A percentile compares a stretch with the other conserved stretches of the same genome.
phyloP scores from a whole-genome alignment of 2,888 invertebrate species.

The Pandemis heparana region DNA sequence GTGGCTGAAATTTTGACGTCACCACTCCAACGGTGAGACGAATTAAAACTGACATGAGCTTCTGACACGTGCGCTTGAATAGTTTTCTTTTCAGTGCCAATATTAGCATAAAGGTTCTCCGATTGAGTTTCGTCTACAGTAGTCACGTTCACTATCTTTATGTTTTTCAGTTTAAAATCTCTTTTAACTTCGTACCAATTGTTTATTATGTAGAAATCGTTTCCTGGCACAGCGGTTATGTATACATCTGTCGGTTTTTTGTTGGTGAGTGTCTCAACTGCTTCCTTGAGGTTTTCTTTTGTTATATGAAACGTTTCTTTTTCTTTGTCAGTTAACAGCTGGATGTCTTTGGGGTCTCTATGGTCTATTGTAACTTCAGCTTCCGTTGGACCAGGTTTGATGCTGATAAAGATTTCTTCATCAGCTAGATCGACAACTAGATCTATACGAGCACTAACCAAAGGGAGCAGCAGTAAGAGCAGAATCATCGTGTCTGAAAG shows the following conservation, averaged over 20 bases:
- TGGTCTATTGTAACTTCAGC: not conserved
- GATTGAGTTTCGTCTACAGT: not conserved
- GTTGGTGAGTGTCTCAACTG: not conserved
- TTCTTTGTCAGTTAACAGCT: not conserved
- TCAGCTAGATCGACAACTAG: no score
- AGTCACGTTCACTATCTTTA: constrained; percentile 13
- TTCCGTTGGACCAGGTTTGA: not conserved
- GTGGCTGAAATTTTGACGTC: not conserved
- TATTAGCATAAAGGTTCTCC: not conserved
- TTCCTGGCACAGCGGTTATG: not conserved
- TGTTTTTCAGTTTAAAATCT: constrained; percentile 12
- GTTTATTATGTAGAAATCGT: not conserved
- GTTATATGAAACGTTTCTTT: not conserved
- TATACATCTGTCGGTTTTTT: not conserved
- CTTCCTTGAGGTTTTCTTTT: not conserved
- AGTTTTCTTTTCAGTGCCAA: not conserved
- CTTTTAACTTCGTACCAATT: constrained; percentile 28
- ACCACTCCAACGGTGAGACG: not conserved
- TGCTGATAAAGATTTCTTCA: not conserved
- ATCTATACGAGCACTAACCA: not conserved
- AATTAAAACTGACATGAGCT: not conserved
- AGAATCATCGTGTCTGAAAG: no score
- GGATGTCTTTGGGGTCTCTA: not conserved
- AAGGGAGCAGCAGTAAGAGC: not conserved
- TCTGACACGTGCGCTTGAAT: not conserved